Evolutionary conservation across 1,140 invertebrate species (phyloP).

Genomic region (Sitobion miscanthi): DNA sequence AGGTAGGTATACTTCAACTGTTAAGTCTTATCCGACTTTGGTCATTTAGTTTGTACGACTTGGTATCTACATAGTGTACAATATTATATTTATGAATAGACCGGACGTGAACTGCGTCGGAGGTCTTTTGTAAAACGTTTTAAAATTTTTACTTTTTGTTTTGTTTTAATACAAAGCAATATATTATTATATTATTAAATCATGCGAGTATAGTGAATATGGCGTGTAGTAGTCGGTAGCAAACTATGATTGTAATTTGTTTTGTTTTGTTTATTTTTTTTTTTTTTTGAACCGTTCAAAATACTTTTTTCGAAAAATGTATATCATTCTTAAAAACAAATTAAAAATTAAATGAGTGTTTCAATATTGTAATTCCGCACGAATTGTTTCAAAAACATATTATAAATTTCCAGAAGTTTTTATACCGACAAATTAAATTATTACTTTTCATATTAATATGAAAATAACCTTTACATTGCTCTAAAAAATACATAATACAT

Average conservation of each 20-base stretch:
- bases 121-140: background rate
- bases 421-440: conserved; percentile 8
- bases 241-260: background rate
- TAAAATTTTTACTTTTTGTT: background rate
- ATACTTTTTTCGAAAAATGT: background rate
- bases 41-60: background rate
- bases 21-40: background rate
- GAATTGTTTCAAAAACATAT: conserved; percentile 7
- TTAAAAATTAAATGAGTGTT: background rate
- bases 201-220: background rate
- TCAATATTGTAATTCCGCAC: background rate
- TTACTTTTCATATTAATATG: background rate
- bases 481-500: background rate
- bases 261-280: background rate
- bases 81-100: background rate
- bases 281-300: background rate
- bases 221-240: background rate
- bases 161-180: background rate
- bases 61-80: background rate
- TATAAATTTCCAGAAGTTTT: background rate
- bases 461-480: background rate
- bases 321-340: background rate
- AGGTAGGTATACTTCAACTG: background rate
- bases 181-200: background rate
- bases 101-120: background rate